These are phyloP conservation scores for Notiomystis cincta DNA, from an alignment of 2,113 vertebrate species.

Conservation along the genomic window DNA sequence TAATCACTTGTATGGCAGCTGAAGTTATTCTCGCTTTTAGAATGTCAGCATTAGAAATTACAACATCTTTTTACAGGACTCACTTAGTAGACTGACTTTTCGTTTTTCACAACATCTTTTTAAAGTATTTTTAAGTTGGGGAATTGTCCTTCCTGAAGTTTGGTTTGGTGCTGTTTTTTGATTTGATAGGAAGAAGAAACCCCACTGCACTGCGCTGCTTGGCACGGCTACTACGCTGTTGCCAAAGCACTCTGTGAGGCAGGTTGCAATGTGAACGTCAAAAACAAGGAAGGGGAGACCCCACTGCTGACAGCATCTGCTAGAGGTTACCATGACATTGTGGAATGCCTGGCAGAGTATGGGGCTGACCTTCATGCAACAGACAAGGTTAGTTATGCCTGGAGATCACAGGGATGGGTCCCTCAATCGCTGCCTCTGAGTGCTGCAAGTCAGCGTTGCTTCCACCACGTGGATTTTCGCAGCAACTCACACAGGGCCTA, in stretches of 20 bases:
- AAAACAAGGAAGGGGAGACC: constrained; percentile 92
- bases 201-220: constrained; percentile 92
- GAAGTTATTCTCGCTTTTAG: neutral
- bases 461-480: neutral
- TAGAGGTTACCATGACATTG: constrained; percentile 93
- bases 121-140: neutral
- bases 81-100: neutral
- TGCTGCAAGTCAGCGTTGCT: neutral
- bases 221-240: constrained; percentile 92
- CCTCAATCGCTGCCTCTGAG: neutral
- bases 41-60: neutral
- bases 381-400: constrained; percentile 82
- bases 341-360: constrained; percentile 88
- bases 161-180: neutral
- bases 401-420: neutral
- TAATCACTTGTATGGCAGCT: neutral
- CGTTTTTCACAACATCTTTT: neutral
- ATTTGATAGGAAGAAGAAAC: constrained; percentile 89
- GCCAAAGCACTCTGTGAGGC: constrained; percentile 86
- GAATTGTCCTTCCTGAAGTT: neutral
- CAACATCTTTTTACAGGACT: neutral
- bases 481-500: neutral
- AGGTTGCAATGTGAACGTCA: constrained; percentile 83
- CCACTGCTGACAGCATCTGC: constrained; percentile 90
- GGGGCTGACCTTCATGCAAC: constrained; percentile 82